Percentiles rank a stretch among this genome's conserved stretches.
phyloP scores from a whole-genome alignment of 2,113 vertebrate species.

The Macaca nemestrina region DNA sequence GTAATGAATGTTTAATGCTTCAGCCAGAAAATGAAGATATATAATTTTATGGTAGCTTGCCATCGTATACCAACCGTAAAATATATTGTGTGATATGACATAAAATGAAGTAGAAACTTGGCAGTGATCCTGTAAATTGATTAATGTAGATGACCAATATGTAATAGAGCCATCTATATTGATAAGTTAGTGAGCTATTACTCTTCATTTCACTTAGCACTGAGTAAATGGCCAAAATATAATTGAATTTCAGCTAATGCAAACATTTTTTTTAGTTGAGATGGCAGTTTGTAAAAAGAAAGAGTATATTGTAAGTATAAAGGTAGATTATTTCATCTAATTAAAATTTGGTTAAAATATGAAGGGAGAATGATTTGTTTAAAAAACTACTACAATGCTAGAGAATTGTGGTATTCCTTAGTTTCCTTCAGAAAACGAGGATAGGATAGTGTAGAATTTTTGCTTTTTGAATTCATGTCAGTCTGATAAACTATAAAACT shows the following conservation, averaged over 20 bases:
- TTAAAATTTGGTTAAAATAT: constrained; percentile 31
- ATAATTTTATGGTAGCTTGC: background rate
- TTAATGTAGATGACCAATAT: background rate
- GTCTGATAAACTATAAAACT: background rate
- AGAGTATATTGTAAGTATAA: background rate
- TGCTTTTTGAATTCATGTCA: constrained; percentile 14
- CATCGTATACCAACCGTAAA: background rate
- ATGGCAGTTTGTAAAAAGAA: background rate
- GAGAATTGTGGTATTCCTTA: background rate
- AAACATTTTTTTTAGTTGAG: constrained; percentile 34
- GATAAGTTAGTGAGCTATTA: constrained; percentile 3
- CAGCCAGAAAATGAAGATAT: background rate
- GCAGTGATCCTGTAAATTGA: background rate
- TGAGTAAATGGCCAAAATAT: background rate
- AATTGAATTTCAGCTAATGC: constrained; percentile 39
- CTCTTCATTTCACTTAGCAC: background rate
- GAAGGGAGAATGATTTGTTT: constrained; percentile 44
- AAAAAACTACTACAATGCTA: background rate
- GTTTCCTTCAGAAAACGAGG: constrained; percentile 6
- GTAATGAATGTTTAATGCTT: background rate
- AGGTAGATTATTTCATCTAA: background rate
- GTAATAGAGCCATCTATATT: background rate
- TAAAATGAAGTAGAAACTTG: background rate
- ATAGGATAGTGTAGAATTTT: background rate
- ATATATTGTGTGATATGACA: background rate